Evolutionary conservation across 2,113 vertebrate species (phyloP), one percentile per base, ranked within the genome.

Genomic region (Gambusia holbrooki): DNA sequence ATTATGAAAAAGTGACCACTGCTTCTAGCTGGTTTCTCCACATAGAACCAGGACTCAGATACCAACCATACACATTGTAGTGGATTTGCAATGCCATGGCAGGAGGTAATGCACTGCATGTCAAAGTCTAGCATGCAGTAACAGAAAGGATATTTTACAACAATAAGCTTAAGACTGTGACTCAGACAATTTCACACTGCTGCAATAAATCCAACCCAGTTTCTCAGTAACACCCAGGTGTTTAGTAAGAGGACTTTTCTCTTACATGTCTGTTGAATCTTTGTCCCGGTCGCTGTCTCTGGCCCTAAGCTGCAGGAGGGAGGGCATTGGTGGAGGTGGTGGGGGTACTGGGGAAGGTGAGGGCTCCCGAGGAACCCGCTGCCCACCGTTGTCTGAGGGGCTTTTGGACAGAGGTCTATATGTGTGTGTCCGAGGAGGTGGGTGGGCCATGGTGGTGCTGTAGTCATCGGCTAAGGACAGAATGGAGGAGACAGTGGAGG

Each of bases 371-470:
- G 91, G 86, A 17, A 95, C 93, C 0, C 89, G 93, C 83, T 76
- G 86, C 11, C 87, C 89, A 9, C 95, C 78, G 0, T 95, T 95
- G 89, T 97, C 97, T 0, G 96, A 96, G 82, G 94, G 92, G 2
- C 96, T 97, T 91, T 97, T 98, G 84, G 96, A 95, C 70, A 99
- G 91, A 0, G 98, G 98, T 58, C 96, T 94, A 94, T 99, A 99
- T 0, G 97, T 99, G 87, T 99, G 98, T 0, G 96, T 99, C 89
- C 95, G 96, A 37, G 96, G 97, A 15, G 97, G 95, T 0, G 97
- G 98, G 83, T 98, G 97, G 64, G 97, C 95, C 89, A 91, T 69
- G 73, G 93, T 90, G 82, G 80, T 0, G 65, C 13, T 94, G 90
- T 95, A 95, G 84, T 95, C 92, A 72, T 97, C 98, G 98, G 74